phyloP scores from a whole-genome alignment of 1,140 invertebrate genomes.

The Heliconius hewitsoni region DNA sequence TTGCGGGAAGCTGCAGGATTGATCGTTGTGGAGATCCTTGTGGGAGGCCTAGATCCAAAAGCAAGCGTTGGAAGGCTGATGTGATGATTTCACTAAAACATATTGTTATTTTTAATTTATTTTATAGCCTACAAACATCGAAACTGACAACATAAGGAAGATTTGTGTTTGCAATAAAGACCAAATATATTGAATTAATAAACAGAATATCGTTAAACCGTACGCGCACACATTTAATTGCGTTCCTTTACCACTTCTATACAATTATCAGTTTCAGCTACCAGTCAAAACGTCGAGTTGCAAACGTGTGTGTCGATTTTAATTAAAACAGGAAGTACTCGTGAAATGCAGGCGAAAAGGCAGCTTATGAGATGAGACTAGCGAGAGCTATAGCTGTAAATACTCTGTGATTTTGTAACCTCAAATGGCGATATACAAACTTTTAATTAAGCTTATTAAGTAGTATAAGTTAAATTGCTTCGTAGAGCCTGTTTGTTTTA shows the following conservation, averaged over 20 bases:
- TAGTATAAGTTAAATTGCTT: background rate
- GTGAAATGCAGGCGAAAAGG: constrained; percentile 31
- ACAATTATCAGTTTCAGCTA: constrained; percentile 25
- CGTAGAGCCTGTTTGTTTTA: background rate
- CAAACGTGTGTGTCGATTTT: constrained; percentile 44
- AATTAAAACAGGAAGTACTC: constrained; percentile 42
- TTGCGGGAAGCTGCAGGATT: too few relatives aligned
- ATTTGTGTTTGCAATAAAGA: background rate
- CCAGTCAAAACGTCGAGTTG: constrained; percentile 43
- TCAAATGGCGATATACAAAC: background rate
- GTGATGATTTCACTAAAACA: too few relatives aligned
- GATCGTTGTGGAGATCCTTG: too few relatives aligned
- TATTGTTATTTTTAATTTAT: too few relatives aligned
- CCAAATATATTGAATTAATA: background rate
- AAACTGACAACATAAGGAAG: background rate
- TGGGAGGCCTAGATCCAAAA: too few relatives aligned
- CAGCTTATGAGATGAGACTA: constrained; percentile 22
- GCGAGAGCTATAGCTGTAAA: background rate
- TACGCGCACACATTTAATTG: background rate
- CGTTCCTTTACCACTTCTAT: constrained; percentile 7
- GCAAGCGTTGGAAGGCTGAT: too few relatives aligned
- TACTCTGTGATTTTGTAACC: background rate
- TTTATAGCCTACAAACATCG: too few relatives aligned
- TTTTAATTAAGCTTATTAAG: constrained; percentile 9
- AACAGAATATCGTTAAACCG: background rate